Evolutionary conservation across 2,888 invertebrate species (phyloP).

Genomic region (Sepioteuthis lessoniana): DNA sequence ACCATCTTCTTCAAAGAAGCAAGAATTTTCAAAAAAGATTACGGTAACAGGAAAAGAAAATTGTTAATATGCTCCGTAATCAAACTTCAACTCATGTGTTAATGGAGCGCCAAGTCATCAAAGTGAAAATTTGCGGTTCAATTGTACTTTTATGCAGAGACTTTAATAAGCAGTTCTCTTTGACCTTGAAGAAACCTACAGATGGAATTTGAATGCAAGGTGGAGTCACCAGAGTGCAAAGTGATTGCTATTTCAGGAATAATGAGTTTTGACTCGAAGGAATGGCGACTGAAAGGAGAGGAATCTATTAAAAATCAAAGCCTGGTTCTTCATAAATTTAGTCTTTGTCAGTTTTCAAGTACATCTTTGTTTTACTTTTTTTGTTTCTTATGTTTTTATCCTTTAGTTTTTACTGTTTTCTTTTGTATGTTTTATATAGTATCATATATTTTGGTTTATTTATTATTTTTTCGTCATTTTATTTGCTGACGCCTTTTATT

Average conservation of each 20-base stretch:
- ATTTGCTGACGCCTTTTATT: too few species aligned
- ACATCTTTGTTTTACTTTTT: not conserved
- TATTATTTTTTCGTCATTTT: too few species aligned
- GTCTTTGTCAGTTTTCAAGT: not conserved
- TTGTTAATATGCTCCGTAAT: not conserved
- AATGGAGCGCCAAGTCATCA: not conserved
- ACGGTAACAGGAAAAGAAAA: not conserved
- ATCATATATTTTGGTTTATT: too few species aligned
- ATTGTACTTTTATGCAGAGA: not conserved
- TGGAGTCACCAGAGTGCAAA: not conserved
- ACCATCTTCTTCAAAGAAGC: too few species aligned
- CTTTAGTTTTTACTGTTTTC: too few species aligned
- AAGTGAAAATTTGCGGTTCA: not conserved
- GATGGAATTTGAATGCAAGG: not conserved
- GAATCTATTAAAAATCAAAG: not conserved
- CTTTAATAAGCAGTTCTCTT: slow-evolving; percentile 25
- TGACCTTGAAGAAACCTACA: not conserved
- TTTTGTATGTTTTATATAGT: too few species aligned
- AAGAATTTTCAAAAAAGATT: too few species aligned
- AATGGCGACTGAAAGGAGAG: not conserved
- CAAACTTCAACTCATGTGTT: not conserved
- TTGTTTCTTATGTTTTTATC: not conserved
- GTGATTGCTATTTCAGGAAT: not conserved
- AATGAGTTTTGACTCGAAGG: not conserved
- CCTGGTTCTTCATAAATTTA: not conserved